Percentiles rank a stretch among this genome's conserved stretches.
These are phyloP conservation scores for Podarcis siculus DNA, from an alignment of 2,797 vertebrate species.

Conservation along the genomic window DNA sequence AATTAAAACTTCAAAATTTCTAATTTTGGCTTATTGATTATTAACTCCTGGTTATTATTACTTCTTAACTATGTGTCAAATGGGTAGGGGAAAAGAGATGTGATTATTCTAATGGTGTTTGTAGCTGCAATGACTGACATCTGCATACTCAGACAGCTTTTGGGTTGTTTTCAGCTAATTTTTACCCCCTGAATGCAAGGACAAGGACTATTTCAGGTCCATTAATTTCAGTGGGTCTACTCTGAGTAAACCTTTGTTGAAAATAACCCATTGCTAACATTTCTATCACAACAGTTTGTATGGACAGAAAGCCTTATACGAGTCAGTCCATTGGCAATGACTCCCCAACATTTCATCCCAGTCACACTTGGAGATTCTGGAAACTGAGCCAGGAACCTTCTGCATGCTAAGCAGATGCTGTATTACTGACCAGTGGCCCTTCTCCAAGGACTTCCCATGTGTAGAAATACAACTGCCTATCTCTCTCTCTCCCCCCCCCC, in stretches of 20 bases:
- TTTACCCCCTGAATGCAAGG: no score
- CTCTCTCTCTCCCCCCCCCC: background rate
- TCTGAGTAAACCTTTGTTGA: no score
- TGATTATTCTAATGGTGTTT: background rate
- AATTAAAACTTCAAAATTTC: constrained; percentile 24
- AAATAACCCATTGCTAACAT: background rate
- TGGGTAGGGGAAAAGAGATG: background rate
- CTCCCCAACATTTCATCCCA: no score
- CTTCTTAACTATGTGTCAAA: background rate
- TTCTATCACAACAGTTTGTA: background rate
- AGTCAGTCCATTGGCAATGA: background rate
- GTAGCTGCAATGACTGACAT: background rate
- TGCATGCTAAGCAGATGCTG: no score
- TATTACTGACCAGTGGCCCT: background rate
- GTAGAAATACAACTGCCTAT: background rate
- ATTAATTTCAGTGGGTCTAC: no score
- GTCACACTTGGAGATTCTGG: no score
- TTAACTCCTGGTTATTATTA: background rate
- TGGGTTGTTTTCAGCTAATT: no score
- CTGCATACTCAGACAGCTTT: background rate
- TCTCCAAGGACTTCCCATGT: background rate
- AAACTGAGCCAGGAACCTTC: no score
- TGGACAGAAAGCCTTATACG: background rate
- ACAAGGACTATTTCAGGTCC: no score
- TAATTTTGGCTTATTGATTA: constrained; percentile 48